phyloP scores from a whole-genome alignment of 2,113 vertebrate species.

The Gila orcuttii region DNA sequence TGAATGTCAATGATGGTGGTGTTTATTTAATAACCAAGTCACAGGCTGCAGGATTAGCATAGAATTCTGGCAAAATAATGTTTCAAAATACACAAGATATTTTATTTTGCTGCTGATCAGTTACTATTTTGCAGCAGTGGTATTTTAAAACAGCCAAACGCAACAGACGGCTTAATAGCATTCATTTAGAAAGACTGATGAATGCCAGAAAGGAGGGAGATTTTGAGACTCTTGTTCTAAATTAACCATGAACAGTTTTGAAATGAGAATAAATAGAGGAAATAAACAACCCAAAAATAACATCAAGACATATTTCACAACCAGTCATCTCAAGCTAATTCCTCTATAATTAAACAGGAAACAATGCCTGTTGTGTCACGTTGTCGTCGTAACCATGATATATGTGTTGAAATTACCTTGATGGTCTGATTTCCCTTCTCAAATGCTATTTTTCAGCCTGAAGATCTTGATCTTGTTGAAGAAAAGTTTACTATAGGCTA shows the following conservation, averaged over 20 bases:
- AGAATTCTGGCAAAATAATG: not conserved
- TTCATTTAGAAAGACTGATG: conserved; percentile 52
- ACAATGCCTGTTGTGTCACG: conserved; percentile 7
- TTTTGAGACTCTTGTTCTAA: conserved; percentile 35
- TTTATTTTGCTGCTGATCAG: conserved; percentile 1
- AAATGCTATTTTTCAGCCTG: conserved; percentile 4
- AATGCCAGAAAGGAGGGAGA: conserved; percentile 33
- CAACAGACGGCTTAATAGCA: conserved; percentile 44
- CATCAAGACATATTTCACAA: conserved; percentile 41
- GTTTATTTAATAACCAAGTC: conserved; percentile 15
- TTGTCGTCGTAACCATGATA: not conserved
- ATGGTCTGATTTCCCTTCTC: not conserved
- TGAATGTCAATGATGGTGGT: not conserved
- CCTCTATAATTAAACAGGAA: conserved; percentile 40
- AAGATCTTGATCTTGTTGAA: not conserved
- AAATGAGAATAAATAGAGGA: conserved; percentile 40
- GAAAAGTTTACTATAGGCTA: not conserved
- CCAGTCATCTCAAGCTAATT: conserved; percentile 7
- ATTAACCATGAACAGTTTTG: conserved; percentile 45
- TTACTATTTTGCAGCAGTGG: conserved; percentile 19
- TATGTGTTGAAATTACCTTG: not conserved
- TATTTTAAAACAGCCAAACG: conserved; percentile 19
- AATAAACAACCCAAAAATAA: conserved; percentile 29
- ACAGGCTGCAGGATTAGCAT: not conserved
- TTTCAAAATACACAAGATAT: not conserved